phyloP scores from a whole-genome alignment of 2,888 invertebrate genomes.

The Leptopterna dolabrata region DNA sequence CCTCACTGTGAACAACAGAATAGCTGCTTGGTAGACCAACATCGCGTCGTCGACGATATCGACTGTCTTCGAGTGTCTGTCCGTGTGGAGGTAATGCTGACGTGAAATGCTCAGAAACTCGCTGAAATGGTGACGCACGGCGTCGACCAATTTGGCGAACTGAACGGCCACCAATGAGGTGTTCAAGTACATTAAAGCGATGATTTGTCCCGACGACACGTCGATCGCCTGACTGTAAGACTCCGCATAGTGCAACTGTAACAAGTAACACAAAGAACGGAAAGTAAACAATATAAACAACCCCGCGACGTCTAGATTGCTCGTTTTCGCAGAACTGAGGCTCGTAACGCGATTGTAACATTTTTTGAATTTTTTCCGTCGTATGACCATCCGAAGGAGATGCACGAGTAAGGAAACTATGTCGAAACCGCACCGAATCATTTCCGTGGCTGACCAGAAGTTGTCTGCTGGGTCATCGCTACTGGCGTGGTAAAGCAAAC shows the following conservation, averaged over 20 bases:
- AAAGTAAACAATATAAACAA: background rate
- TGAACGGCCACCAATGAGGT: background rate
- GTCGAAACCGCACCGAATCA: background rate
- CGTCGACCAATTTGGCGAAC: background rate
- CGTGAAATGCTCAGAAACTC: background rate
- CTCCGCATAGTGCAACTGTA: background rate
- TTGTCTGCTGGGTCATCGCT: background rate
- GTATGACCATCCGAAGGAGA: background rate
- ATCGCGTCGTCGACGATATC: background rate
- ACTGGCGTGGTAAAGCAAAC: background rate
- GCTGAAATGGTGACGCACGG: background rate
- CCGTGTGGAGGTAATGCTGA: conserved; percentile 15
- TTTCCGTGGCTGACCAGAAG: conserved; percentile 29
- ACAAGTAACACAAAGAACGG: background rate
- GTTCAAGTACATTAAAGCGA: conserved; percentile 20
- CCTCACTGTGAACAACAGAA: background rate
- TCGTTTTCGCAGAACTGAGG: background rate
- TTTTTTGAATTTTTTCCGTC: background rate
- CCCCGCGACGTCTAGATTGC: background rate
- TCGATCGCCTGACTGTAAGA: background rate
- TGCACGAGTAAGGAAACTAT: background rate
- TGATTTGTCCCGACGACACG: background rate
- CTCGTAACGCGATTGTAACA: background rate
- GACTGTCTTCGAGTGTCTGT: background rate
- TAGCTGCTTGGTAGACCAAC: background rate